Evolutionary conservation across 2,797 vertebrate species (phyloP).

Genomic region (Phaenicophaeus curvirostris): DNA sequence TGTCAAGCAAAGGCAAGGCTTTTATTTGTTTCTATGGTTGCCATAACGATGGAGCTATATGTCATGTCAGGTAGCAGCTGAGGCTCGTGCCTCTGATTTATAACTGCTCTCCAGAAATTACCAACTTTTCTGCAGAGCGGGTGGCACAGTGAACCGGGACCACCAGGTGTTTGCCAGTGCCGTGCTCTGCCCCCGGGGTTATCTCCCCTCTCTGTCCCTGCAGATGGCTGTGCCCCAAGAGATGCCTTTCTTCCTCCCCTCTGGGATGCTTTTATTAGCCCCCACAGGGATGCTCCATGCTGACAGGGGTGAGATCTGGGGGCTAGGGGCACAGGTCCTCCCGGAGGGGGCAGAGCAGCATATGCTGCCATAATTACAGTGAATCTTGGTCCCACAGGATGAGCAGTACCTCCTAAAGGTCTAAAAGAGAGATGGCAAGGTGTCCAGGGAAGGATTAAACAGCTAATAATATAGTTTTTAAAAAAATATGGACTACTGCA

Average conservation of each 20-base stretch:
- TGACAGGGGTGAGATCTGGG: background rate
- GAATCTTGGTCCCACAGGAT: background rate
- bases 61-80: conserved; percentile 72
- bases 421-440: background rate
- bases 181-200: accelerated
- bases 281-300: accelerated
- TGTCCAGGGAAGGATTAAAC: background rate
- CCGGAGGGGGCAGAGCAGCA: accelerated
- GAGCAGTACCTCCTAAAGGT: background rate
- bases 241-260: background rate
- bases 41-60: conserved; percentile 76
- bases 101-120: conserved; percentile 55
- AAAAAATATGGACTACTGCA: accelerated
- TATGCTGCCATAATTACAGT: accelerated
- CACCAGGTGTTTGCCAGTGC: accelerated
- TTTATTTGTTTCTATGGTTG: conserved; percentile 74
- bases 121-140: conserved; percentile 66
- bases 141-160: background rate
- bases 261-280: background rate
- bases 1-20: conserved; percentile 64
- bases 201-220: background rate
- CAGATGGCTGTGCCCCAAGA: background rate
- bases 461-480: background rate
- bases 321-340: background rate
- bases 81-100: conserved; percentile 70